Conservation (phyloP, 2,797 vertebrate genomes). For the Poecilia velifera region DNA sequence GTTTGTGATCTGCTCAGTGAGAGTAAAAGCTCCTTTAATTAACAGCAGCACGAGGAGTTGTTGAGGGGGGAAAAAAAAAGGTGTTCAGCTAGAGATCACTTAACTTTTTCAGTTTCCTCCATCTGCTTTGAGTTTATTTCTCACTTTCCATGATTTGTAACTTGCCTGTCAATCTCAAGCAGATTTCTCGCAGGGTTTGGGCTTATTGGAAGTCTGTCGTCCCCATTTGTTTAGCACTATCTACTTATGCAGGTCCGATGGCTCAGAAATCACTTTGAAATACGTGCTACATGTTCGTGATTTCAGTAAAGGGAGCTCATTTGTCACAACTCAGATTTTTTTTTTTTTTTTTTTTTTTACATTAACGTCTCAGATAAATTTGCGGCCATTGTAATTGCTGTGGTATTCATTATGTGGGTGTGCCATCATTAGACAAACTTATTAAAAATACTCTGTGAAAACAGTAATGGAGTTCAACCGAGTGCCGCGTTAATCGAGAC, state of each 20-base stretch:
- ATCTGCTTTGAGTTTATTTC: slow-evolving; percentile 4
- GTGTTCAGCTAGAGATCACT: not conserved
- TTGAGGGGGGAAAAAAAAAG: not conserved
- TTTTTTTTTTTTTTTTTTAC: slow-evolving; percentile 26
- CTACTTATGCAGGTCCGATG: not conserved
- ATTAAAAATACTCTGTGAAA: slow-evolving; percentile 29
- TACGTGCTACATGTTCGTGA: not conserved
- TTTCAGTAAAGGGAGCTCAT: slow-evolving; percentile 20
- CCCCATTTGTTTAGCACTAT: not conserved
- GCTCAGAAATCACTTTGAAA: not conserved
- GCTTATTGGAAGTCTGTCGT: not conserved
- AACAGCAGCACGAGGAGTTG: not conserved
- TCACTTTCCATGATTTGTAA: not conserved
- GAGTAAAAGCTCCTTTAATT: slow-evolving; percentile 5
- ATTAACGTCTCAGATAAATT: slow-evolving; percentile 60
- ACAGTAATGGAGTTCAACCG: slow-evolving; percentile 55
- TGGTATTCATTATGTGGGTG: slow-evolving; percentile 49
- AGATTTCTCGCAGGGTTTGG: not conserved
- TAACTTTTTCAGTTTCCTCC: not conserved
- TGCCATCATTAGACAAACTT: slow-evolving; percentile 44
- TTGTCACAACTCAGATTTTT: slow-evolving; percentile 32
- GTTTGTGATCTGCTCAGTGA: not conserved
- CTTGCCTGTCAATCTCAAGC: not conserved
- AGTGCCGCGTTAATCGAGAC: slow-evolving; percentile 49
- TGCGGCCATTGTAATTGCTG: slow-evolving; percentile 57